Conservation (phyloP, 2,888 invertebrate species). For the Omphaloscelis lunosa region DNA sequence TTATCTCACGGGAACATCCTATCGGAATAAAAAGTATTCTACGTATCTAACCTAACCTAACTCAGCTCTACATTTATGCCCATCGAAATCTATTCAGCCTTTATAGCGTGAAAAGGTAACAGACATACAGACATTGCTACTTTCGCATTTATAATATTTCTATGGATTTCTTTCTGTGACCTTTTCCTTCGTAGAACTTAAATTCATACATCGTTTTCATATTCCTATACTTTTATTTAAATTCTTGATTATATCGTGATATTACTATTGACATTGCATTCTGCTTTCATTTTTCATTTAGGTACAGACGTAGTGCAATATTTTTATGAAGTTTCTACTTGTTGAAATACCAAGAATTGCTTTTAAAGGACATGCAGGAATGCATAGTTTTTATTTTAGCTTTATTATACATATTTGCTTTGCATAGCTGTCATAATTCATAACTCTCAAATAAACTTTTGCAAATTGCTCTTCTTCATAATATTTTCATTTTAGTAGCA, state of each 20-base stretch:
- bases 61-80: no score
- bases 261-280: not conserved
- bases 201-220: not conserved
- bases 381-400: not conserved
- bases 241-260: not conserved
- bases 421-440: not conserved
- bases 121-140: no score
- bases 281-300: not conserved
- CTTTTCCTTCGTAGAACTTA: not conserved
- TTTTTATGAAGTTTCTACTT: not conserved
- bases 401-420: not conserved
- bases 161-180: not conserved
- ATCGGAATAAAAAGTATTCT: no score
- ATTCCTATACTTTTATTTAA: not conserved
- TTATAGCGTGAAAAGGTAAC: no score
- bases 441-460: not conserved
- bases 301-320: not conserved
- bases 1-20: no score
- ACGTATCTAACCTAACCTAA: no score
- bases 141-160: no score
- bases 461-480: not conserved
- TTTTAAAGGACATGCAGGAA: not conserved
- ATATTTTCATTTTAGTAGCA: not conserved
- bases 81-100: no score
- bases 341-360: not conserved